Evolutionary conservation across 2,888 invertebrate species (phyloP), one percentile per base, ranked within the genome.

Genomic region (Galeopsomyia nigrocyanea): DNA sequence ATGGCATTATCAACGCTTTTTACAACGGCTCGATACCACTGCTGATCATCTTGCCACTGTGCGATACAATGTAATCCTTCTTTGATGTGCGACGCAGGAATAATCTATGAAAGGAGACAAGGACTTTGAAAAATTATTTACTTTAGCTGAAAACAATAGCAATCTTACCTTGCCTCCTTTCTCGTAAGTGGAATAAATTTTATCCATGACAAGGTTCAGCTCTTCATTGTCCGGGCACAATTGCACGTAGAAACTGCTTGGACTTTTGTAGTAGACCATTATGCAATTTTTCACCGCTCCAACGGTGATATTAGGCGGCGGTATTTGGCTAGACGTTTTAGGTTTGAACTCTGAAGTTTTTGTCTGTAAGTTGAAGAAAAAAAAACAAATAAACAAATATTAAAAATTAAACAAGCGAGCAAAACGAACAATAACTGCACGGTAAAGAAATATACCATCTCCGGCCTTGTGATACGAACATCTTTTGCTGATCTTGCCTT

Each of bases 11-110:
- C 87, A 51, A 88, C 70, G 31, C 91, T 88, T 72, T 89, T 88
- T 6, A 86, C 76, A 1, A 78, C 22, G 0, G 90, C 92, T 68
- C 94, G 89, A 81, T 94, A 94, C 94, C 94, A 94, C 82, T 91
- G 91, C 3, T 88, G 88, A 84, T 94, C 93, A 1, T 82, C 80
- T 0, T 82, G 77, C 47, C 84, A 87, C 55, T 82, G 84, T 57
- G 86, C 84, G 10, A 86, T 71, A 55, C 87, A 87, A n/a, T 78
- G 77, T 2, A 64, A 51, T 10, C 80, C 81, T 10, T 60, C 39
- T 56, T 76, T 79, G 0, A 81, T 75, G 19, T 79, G 75, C 0
- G 74, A 77, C n/a, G 73, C 39, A 21, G 76, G 67, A 7, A 85
- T 56, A 22, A 51, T 14, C 47, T 75, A n/a, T 63, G 14, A 68